Base-by-base conservation (phyloP, 2,888 invertebrate genomes). In the Phrixothrix hirtus region DNA sequence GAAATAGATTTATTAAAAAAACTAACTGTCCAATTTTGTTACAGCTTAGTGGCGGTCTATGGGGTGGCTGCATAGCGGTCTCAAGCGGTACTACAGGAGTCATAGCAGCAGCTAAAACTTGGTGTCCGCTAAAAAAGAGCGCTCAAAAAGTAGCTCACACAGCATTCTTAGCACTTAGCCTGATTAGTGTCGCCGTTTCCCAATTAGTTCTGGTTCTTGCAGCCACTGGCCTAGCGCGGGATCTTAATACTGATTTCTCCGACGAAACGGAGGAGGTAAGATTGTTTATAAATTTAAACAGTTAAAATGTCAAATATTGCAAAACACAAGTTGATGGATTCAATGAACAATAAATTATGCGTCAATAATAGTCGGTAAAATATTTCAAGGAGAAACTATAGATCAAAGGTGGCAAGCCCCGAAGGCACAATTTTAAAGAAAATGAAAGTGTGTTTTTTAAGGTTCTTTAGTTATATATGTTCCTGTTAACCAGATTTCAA, bases 31-130 rank as follows among this genome's bases (percentile, higher is more conserved):
- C n/a, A n/a, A 21, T 35, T 57, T 59, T 51, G 26, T 71, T 71
- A 26, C 62, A 75, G 75, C 60, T 72, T 49, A 86, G 86, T 13
- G 85, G 84, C 1, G 86, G 86, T 1, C 76, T 86, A 45, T 86
- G 86, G 86, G 83, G 85, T 34, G 86, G 86, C 12, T 80, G 83
- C 55, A 76, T 83, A 29, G 82, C 84, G 6, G 79, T 85, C 10
- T 80, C 81, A 3, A 80, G 85, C 0, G 86, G 86, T 1, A 76
- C 78, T 0, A 76, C 84, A 2, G 86, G 86, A 2, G 80, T 85
- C 38, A 75, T 85, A 5, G 84, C 85, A 56, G 80, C 81, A 36
- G 80, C 83, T 60, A 80, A 79, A 59, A 80, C 80, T 61, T 81
- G 82, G 69, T 83, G 75, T 51, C 74, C 74, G 0, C 59, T 75